Evolutionary conservation across 2,888 invertebrate genomes (phyloP).

Genomic region (Caenorhabditis sinica): DNA sequence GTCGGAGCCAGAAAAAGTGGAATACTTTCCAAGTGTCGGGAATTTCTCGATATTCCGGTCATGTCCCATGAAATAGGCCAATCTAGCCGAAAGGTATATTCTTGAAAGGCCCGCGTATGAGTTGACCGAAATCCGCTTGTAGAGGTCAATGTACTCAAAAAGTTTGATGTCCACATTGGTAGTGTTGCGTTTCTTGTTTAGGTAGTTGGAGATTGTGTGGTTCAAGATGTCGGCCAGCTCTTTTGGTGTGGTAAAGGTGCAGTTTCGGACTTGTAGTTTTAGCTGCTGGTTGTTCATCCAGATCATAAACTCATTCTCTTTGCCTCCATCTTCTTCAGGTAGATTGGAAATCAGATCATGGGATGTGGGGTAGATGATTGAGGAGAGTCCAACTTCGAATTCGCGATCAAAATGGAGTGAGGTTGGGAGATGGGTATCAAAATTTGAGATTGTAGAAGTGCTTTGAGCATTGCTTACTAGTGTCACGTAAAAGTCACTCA

Average conservation of each 20-base stretch:
- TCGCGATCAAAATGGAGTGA: neutral
- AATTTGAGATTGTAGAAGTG: constrained; percentile 4
- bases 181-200: neutral
- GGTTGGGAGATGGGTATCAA: neutral
- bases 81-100: constrained; percentile 9
- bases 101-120: neutral
- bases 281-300: neutral
- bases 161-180: neutral
- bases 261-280: neutral
- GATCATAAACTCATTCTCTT: neutral
- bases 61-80: constrained; percentile 28
- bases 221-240: neutral
- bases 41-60: neutral
- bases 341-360: constrained; percentile 18
- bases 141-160: neutral
- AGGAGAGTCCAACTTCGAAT: constrained; percentile 10
- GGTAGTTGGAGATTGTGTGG: neutral
- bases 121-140: neutral
- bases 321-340: constrained; percentile 2
- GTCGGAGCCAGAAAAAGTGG: constrained; percentile 17
- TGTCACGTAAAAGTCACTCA: constrained; percentile 18
- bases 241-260: neutral
- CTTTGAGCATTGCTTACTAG: neutral
- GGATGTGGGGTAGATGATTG: constrained; percentile 27
- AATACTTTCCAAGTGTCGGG: constrained; percentile 10